These are phyloP conservation scores for Macrobrachium rosenbergii DNA, from an alignment of 1,140 invertebrate species.

Conservation along the genomic window DNA sequence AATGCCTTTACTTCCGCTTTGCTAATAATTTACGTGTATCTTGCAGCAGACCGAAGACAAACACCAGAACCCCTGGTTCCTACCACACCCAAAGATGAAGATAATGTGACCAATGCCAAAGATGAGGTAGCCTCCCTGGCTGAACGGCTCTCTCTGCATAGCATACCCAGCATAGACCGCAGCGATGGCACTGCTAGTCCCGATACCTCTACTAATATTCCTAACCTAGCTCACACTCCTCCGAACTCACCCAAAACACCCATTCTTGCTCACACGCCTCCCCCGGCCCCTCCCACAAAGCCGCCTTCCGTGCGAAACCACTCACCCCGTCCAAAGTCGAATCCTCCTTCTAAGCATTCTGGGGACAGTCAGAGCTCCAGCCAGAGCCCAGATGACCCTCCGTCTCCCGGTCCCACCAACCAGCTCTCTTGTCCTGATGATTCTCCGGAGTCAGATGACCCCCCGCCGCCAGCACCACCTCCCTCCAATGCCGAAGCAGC, in stretches of 20 bases:
- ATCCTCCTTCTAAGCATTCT: constrained; percentile 38
- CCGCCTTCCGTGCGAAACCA: background rate
- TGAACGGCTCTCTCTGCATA: constrained; percentile 60
- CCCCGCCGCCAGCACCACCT: constrained; percentile 41
- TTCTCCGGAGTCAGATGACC: constrained; percentile 40
- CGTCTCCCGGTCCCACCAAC: constrained; percentile 48
- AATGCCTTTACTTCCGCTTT: background rate
- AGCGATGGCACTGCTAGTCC: constrained; percentile 57
- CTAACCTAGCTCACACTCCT: constrained; percentile 62
- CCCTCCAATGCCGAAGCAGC: constrained; percentile 34
- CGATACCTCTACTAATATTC: constrained; percentile 33
- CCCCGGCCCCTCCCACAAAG: constrained; percentile 23
- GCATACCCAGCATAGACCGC: constrained; percentile 64
- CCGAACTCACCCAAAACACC: constrained; percentile 56
- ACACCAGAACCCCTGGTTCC: constrained; percentile 58
- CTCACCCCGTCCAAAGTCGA: constrained; percentile 38
- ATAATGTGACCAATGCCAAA: constrained; percentile 42
- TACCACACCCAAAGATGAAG: constrained; percentile 57
- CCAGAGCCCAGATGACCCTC: constrained; percentile 38
- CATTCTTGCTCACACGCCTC: constrained; percentile 59
- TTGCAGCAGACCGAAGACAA: constrained; percentile 55
- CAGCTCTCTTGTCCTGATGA: constrained; percentile 49
- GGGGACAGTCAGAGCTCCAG: constrained; percentile 45
- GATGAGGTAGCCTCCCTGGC: constrained; percentile 59
- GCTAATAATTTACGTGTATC: constrained; percentile 1